Base-by-base conservation (phyloP, 2,888 invertebrate genomes). In the Onthophagus sagittarius region DNA sequence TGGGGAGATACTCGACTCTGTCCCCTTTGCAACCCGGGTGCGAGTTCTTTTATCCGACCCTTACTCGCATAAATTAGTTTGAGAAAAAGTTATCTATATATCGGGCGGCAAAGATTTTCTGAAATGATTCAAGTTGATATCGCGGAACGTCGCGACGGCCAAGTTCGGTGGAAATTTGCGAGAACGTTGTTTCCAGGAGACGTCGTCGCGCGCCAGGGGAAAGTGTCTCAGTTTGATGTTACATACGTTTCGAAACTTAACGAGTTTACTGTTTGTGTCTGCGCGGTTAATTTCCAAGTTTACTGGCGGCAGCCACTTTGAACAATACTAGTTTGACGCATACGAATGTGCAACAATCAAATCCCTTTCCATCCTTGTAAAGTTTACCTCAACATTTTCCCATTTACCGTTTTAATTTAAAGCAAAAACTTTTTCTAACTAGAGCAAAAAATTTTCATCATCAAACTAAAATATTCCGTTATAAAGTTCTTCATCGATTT, bases 181-280 rank as follows among this genome's bases (percentile, higher is more conserved):
- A 53, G 39, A 53, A 11, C 39, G 39, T 11, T 53, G 39, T 53
- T 53, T 11, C 11, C 39, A 9, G 23, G 23, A 53, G 39, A 53
- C 39, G 39, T 53, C 39, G 39, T 53, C 39, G 39, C 39, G 39
- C 39, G 39, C 39, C 9, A 53, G 31, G 67, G 31, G 67, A 67
- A 67, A 67, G 67, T 67, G 67, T 67, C 67, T 67, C 32, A 67
- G 67, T 67, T 67, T 67, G 67, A 67, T 67, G 67, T 67, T 67
- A 67, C 67, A 67, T 67, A 67, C 67, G 67, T 67, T 67, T 67
- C 67, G 67, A 23, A 32, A 32, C 67, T 23, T 67, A 67, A 67
- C 67, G 67, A 67, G 67, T 67, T 67, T 23, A 23, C 67, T 53
- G 39, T 53, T 53, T 67, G 67, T 67, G 15, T 67, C 67, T 67